Evolutionary conservation across 1,140 invertebrate genomes (phyloP), one percentile per base, ranked within the genome.

Genomic region (Plutomurus gul): DNA sequence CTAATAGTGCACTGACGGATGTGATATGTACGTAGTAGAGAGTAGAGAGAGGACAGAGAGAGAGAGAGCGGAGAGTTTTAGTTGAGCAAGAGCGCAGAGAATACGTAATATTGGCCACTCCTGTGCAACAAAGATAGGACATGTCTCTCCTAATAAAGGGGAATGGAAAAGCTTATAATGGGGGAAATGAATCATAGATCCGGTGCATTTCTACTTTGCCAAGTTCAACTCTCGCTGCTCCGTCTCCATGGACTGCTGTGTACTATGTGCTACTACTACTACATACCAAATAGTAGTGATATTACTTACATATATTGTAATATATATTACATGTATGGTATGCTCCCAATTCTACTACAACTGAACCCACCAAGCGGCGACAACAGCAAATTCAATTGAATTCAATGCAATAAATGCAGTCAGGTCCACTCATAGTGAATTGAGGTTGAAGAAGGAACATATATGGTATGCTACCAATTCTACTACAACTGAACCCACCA

Each of bases 161-260:
- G 75, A 51, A 76, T 51, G 36, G 25, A 76, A 36, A 39, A 8
- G 33, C 33, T 40, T 72, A 72, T 72, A 72, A 72, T 40, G 40
- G 40, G 65, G 76, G 76, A 77, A 77, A 77, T 77, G 76, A 77
- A 77, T 77, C 76, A 77, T 70, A 77, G 56, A 77, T 77, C 76
- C 76, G 76, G 76, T 77, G 37, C 40, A 65, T 36, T 65, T 65
- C 56, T 65, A 25, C 56, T 65, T 65, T 65, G 70, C 37, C 37
- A 46, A 73, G 70, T 43, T 40, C 37, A 46, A 73, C 70, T 40
- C 4, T 39, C 60, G n/a, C 18, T 70, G 27, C 30, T n/a, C 13
- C 47, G 47, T 22, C 20, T 51, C 25, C 20, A 18, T 39, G 18
- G 60, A 7, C 49, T 30, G 22, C 49, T 56, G 11, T 56, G 13